phyloP scores from a whole-genome alignment of 2,113 vertebrate species.

The Patagioenas fasciata region DNA sequence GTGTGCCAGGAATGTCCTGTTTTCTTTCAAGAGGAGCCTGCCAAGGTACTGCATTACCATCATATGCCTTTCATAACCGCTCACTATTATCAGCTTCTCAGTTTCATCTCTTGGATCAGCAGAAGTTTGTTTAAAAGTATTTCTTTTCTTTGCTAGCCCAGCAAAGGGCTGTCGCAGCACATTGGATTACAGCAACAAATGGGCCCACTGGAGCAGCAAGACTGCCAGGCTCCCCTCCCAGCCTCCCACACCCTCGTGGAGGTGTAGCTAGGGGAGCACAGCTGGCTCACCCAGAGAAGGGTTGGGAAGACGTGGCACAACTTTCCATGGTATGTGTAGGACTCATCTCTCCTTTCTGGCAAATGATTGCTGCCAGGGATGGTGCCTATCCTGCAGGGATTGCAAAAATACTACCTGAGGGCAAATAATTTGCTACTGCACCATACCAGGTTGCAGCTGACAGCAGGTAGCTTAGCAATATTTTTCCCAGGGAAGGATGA shows the following conservation, averaged over 20 bases:
- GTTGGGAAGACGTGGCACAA: background rate
- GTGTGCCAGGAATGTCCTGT: conserved; percentile 59
- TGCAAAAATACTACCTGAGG: background rate
- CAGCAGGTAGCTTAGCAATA: background rate
- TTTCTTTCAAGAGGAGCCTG: conserved; percentile 35
- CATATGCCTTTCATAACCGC: conserved; percentile 37
- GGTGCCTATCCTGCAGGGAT: background rate
- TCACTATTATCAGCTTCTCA: conserved; percentile 61
- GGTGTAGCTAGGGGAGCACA: rapidly evolving
- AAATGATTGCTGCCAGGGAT: background rate
- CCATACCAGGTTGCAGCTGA: background rate
- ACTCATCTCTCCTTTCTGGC: background rate
- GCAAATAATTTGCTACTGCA: background rate
- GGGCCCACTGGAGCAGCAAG: background rate
- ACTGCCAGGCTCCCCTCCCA: rapidly evolving
- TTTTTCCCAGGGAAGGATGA: background rate
- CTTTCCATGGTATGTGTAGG: background rate
- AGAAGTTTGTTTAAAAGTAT: conserved; percentile 6
- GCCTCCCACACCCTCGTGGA: background rate
- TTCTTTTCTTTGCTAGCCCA: conserved; percentile 16
- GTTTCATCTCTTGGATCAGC: conserved; percentile 44
- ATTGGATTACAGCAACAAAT: background rate
- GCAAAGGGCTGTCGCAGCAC: conserved; percentile 7
- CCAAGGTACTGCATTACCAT: conserved; percentile 39
- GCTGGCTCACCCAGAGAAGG: background rate